A percentile compares a stretch with the other conserved stretches of the same genome.
Evolutionary conservation across 1,140 invertebrate species (phyloP).

Genomic region (Drosophila eugracilis): DNA sequence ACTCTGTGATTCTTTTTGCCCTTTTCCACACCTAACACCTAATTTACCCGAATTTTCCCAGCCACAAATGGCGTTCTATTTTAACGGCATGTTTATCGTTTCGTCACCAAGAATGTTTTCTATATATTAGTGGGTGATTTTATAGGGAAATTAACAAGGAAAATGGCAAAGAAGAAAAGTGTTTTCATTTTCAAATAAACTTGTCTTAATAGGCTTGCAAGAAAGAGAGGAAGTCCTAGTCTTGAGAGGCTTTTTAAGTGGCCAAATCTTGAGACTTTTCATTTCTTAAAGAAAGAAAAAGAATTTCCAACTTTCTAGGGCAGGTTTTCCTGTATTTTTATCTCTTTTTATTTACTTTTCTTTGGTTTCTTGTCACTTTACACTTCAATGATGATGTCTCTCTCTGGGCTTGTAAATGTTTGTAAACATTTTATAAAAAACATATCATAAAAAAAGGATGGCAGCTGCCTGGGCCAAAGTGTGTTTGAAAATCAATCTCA

Average conservation of each 20-base stretch:
- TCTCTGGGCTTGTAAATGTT: constrained; percentile 5
- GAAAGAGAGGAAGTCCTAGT: too few species aligned
- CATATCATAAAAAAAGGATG: neutral
- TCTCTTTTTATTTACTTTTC: neutral
- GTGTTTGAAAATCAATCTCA: constrained; percentile 5
- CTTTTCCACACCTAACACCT: neutral
- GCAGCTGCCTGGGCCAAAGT: neutral
- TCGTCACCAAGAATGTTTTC: constrained; percentile 36
- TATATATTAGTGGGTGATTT: neutral
- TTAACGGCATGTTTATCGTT: constrained; percentile 22
- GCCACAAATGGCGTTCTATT: constrained; percentile 19
- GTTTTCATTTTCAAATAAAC: too few species aligned
- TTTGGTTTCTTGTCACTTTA: neutral
- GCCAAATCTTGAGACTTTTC: neutral
- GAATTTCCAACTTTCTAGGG: neutral
- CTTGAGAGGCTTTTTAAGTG: constrained; percentile 7
- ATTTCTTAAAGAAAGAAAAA: neutral
- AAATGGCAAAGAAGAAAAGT: too few species aligned
- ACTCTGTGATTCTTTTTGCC: constrained; percentile 5
- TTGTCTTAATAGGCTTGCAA: too few species aligned
- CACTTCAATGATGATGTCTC: constrained; percentile 25
- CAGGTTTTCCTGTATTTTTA: neutral
- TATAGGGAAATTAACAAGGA: too few species aligned
- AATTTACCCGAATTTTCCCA: neutral
- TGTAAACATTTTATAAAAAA: neutral